Percentiles rank a stretch among this genome's conserved stretches.
phyloP scores from a whole-genome alignment of 1,140 invertebrate species.

The Dolichoris vasculosae region DNA sequence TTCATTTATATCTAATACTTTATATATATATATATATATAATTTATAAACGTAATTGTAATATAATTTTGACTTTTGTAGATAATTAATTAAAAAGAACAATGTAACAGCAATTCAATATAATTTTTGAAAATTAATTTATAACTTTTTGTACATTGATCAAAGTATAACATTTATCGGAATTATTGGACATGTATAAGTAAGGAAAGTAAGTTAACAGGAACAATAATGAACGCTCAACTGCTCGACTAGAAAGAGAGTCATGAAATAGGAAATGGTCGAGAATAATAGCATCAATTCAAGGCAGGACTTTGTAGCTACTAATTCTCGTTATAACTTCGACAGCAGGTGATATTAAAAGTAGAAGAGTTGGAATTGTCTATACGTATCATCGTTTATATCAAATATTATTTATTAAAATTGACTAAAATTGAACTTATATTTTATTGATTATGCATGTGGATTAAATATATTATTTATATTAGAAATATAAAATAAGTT shows the following conservation, averaged over 20 bases:
- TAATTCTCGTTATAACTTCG: constrained; percentile 69
- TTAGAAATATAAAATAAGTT: neutral
- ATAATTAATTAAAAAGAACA: too few species aligned
- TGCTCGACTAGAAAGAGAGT: neutral
- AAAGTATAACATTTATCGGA: neutral
- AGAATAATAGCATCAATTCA: neutral
- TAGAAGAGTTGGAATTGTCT: neutral
- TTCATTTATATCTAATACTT: too few species aligned
- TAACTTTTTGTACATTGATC: neutral
- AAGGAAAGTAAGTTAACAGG: neutral
- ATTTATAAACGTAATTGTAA: too few species aligned
- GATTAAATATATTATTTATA: neutral
- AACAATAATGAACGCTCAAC: neutral
- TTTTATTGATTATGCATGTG: neutral
- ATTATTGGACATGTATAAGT: neutral
- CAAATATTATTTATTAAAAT: neutral
- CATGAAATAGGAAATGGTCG: neutral
- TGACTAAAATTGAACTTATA: neutral
- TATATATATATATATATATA: too few species aligned
- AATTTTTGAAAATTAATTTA: too few species aligned
- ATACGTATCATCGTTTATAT: neutral
- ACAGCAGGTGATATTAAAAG: constrained; percentile 30
- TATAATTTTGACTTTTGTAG: too few species aligned
- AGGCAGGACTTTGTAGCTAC: constrained; percentile 58
- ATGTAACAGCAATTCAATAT: too few species aligned